Base-by-base conservation (phyloP, 2,113 vertebrate genomes). In the Tor tambroides region DNA sequence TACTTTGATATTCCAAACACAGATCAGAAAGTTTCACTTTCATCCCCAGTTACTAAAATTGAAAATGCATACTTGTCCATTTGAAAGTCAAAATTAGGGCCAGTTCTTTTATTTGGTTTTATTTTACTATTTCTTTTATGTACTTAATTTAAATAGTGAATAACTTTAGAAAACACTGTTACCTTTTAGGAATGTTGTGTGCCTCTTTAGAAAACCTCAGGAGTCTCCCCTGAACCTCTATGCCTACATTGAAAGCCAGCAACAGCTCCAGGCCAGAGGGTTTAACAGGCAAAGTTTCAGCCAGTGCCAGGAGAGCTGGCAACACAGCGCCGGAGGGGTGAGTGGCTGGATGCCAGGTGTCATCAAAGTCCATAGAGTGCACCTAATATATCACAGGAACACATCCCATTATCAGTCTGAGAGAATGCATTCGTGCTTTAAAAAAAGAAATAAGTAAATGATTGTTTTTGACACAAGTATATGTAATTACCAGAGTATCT, bases 281-380 rank as follows among this genome's bases (percentile, higher is more conserved):
- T 90, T 86, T 96, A 9, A 84, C 90, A 86, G 95, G 93, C 72
- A 95, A 61, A 1, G 94, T 91, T 93, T 98, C 97, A 0, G 94
- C 92, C 63, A 98, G 91, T 26, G 97, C 96, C 81, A 96, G 92
- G 85, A 98, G 90, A 0, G 95, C 94, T 0, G 98, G 96, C 14
- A 99, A 93, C 82, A 98, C 94, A 0, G 96, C 94, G 0, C 98
- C 97, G 0, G 98, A 98, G n/a, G 98, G 98, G 80, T 99, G 98
- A 35, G 98, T 99, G n/a, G 98, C 96, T 28, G 97, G 98, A 61
- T 99, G 94, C 98, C 98, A 99, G 0, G 97, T 99, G 90, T 99
- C 97, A 0, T 98, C 97, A 93, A 98, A 99, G 88, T 99, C 98
- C 98, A 99, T 98, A 11, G 98, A 97, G 91, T 99, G 98, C 79